Base-by-base conservation (phyloP, 2,113 vertebrate species). In the Cinclus mexicanus region DNA sequence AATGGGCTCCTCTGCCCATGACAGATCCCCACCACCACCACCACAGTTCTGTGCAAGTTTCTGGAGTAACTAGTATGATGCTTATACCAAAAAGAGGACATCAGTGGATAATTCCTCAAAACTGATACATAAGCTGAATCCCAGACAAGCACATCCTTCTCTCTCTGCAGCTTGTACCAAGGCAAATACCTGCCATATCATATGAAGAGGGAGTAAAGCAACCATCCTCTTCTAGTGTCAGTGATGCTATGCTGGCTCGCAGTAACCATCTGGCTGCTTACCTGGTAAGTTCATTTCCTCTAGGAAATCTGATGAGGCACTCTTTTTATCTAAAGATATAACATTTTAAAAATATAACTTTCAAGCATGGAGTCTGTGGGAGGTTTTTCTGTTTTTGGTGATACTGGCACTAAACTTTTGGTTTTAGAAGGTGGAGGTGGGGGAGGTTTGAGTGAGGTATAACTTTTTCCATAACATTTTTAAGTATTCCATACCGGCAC, bases 21-120 rank as follows among this genome's bases (percentile, higher is more conserved):
- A 33, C 47, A 87, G 15, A 53, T 31, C 14, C 22, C 60, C 37
- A 44, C 8, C 39, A 53, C 12, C 37, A 20, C 14, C 22, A 70
- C 8, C 26, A 22, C 0, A 31, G 12, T 8, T 60, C 33, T 29
- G 1, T 4, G 23, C 10, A 42, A 35, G 14, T 12, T 67, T 24
- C 28, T 57, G 23, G 22, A 65, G 24, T 29, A 57, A 53, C 4
- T 9, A 14, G 1, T 39, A 18, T 2, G 10, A 57, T 26, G 9
- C 3, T 69, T 5, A 14, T n/a, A 60, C 4, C 29, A 47, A 12
- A 60, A 52, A 56, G 31, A 41, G 18, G 7, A 47, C 8, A 26
- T 28, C 11, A 39, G 12, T 17, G n/a, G 78, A 6, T 53, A 59
- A 87, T 31, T 47, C 17, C 21, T 77, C 14, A 2, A 35, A 42